phyloP scores from a whole-genome alignment of 2,113 vertebrate species.

The Lophochroa leadbeateri region DNA sequence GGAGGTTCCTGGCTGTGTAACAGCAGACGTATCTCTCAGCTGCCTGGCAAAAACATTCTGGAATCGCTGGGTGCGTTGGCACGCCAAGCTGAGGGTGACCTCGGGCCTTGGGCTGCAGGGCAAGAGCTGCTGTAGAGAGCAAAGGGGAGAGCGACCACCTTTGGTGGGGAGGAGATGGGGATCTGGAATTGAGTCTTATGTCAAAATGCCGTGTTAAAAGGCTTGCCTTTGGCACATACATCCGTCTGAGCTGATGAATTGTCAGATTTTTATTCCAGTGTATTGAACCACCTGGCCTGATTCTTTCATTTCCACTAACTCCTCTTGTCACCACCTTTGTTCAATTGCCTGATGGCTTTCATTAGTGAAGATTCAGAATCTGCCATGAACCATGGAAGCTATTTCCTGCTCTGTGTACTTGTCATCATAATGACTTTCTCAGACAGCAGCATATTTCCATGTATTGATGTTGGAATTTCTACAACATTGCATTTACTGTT shows the following conservation, averaged over 20 bases:
- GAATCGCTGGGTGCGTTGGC: accelerated
- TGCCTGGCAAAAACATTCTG: accelerated
- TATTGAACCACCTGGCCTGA: background rate
- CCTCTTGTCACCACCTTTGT: background rate
- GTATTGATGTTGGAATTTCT: slow-evolving; percentile 2
- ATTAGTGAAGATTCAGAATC: background rate
- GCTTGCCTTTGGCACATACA: background rate
- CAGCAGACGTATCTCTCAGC: accelerated
- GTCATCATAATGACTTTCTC: background rate
- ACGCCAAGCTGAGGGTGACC: accelerated
- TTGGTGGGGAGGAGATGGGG: background rate
- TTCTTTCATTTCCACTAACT: background rate
- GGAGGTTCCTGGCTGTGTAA: background rate
- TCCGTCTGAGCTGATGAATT: background rate
- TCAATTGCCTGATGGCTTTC: background rate
- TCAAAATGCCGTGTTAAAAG: background rate
- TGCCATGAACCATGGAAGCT: background rate
- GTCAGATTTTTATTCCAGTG: background rate
- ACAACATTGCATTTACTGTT: background rate
- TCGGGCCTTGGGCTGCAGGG: background rate
- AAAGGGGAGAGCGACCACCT: background rate
- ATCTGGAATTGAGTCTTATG: no score
- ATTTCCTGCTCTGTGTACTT: background rate
- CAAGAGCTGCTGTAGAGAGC: background rate
- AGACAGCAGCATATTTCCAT: background rate